Conservation (phyloP, 2,113 vertebrate species). For the Chaetodon auriga region DNA sequence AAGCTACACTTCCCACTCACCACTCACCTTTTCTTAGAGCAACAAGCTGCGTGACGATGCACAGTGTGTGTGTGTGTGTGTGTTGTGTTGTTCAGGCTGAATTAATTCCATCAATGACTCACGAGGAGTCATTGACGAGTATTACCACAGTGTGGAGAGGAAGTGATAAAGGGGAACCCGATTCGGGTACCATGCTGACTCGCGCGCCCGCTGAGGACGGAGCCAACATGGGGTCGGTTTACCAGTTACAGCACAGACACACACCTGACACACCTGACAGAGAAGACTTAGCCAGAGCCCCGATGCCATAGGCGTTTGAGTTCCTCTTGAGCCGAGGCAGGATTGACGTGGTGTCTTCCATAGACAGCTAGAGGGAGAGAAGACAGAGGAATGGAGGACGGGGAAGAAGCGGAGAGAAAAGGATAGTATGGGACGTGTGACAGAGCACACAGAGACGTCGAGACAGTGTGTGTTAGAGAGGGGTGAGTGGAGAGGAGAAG, state of each 20-base stretch:
- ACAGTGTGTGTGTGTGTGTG: constrained; percentile 49
- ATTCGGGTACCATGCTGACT: constrained; percentile 86
- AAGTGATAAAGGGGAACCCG: constrained; percentile 82
- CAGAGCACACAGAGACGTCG: constrained; percentile 69
- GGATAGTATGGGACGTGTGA: constrained; percentile 73
- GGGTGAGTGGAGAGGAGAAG: constrained; percentile 79
- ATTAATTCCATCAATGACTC: constrained; percentile 81
- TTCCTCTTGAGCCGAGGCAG: constrained; percentile 97
- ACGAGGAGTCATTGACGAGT: constrained; percentile 79
- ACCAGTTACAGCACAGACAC: constrained; percentile 88
- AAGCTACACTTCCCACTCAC: constrained; percentile 77
- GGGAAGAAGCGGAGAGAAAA: constrained; percentile 53
- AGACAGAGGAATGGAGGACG: constrained; percentile 73
- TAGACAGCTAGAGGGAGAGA: constrained; percentile 91
- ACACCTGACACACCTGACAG: constrained; percentile 97
- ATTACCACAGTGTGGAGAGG: constrained; percentile 74
- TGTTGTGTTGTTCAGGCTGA: constrained; percentile 63
- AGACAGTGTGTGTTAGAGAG: constrained; percentile 73
- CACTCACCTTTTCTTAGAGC: constrained; percentile 73
- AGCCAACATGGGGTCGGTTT: constrained; percentile 87
- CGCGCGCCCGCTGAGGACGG: constrained; percentile 68
- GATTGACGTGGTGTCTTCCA: constrained; percentile 99
- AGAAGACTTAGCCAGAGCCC: constrained; percentile 98
- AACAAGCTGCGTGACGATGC: constrained; percentile 73
- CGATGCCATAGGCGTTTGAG: constrained; percentile 97